These are phyloP conservation scores for Cyclophora albipunctata DNA, from an alignment of 2,888 invertebrate species.

Conservation along the genomic window DNA sequence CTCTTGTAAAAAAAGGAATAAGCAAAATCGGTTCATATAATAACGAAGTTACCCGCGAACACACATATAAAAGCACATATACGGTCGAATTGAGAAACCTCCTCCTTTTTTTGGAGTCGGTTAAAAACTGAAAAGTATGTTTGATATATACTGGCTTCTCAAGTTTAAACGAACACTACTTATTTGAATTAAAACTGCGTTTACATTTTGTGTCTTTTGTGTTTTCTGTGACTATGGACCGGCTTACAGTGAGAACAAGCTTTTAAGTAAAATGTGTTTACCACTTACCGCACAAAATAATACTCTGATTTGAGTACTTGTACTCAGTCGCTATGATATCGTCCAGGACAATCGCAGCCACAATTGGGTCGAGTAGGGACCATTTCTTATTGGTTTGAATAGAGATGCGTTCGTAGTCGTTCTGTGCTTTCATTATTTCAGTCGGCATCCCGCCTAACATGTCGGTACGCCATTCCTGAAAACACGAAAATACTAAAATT, in stretches of 20 bases:
- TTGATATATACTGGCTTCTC: too few relatives aligned
- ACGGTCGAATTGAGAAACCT: not conserved
- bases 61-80: not conserved
- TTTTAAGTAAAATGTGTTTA: too few relatives aligned
- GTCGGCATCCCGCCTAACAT: conserved; percentile 34
- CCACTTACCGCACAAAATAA: conserved; percentile 39
- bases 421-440: conserved; percentile 27
- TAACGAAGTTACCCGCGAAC: too few relatives aligned
- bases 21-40: too few relatives aligned
- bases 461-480: conserved; percentile 34
- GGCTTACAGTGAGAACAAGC: too few relatives aligned
- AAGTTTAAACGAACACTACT: too few relatives aligned
- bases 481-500: not conserved
- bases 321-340: conserved; percentile 21
- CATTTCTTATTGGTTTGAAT: conserved; percentile 16
- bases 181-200: too few relatives aligned
- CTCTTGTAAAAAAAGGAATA: not conserved
- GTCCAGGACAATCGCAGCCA: conserved; percentile 28
- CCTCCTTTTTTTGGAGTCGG: not conserved
- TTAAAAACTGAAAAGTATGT: not conserved
- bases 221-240: too few relatives aligned
- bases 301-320: conserved; percentile 26
- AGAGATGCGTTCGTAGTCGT: conserved; percentile 31
- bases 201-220: too few relatives aligned
- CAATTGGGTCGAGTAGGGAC: conserved; percentile 34